A percentile compares a stretch with the other conserved stretches of the same genome.
phyloP scores from a whole-genome alignment of 2,113 vertebrate species.

The Festucalex cinctus region DNA sequence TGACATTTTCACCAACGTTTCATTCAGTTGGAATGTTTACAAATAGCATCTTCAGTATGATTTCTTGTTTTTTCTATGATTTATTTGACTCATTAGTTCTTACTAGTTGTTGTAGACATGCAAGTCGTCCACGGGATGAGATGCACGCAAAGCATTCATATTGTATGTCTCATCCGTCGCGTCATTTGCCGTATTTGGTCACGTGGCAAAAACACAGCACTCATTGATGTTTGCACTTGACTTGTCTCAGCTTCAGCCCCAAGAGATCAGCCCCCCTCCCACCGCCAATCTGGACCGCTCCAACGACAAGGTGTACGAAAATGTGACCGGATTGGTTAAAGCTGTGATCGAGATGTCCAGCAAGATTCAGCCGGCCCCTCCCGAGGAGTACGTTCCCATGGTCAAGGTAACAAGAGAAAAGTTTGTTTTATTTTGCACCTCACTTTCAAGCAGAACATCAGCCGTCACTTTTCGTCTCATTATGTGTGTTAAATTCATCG shows the following conservation, averaged over 20 bases:
- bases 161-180: background rate
- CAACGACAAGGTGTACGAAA: constrained; percentile 97
- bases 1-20: too few relatives aligned
- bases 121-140: background rate
- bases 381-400: constrained; percentile 97
- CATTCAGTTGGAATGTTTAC: too few relatives aligned
- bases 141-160: background rate
- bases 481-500: too few relatives aligned
- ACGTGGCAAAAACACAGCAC: background rate
- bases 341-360: constrained; percentile 99
- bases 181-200: background rate
- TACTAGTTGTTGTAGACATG: background rate
- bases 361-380: constrained; percentile 93
- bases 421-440: too few relatives aligned
- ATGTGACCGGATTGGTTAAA: constrained; percentile 94
- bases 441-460: background rate
- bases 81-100: background rate
- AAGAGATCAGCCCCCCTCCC: constrained; percentile 96
- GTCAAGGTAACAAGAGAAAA: constrained; percentile 82
- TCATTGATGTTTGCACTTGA: constrained; percentile 3
- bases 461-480: too few relatives aligned
- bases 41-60: too few relatives aligned
- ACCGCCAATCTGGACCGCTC: constrained; percentile 97
- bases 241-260: constrained; percentile 85
- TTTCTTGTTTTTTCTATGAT: background rate